Percentiles rank a stretch among this genome's conserved stretches.
These are phyloP conservation scores for Danaus chrysippus DNA, from an alignment of 2,888 invertebrate species.

Conservation along the genomic window DNA sequence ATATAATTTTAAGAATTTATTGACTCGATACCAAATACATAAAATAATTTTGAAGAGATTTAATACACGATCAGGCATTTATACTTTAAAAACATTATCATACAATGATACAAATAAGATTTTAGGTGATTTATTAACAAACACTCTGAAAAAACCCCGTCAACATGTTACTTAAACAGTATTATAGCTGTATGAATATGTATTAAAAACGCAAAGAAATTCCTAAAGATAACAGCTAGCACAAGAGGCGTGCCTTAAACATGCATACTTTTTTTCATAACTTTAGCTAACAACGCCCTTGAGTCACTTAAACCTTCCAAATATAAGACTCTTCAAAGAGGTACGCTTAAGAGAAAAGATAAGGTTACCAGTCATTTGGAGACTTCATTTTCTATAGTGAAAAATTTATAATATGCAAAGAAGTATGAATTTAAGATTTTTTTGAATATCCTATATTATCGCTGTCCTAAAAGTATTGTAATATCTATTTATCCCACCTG, in stretches of 20 bases:
- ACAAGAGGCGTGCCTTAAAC: too few species aligned
- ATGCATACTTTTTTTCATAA: neutral
- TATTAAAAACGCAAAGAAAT: neutral
- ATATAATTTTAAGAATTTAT: neutral
- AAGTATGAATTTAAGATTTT: too few species aligned
- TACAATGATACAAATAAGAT: neutral
- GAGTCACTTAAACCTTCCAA: neutral
- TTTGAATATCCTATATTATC: too few species aligned
- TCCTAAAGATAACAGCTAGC: too few species aligned
- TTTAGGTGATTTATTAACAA: neutral
- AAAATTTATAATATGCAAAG: too few species aligned
- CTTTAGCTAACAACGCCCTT: neutral
- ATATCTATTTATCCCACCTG: slow-evolving; percentile 53
- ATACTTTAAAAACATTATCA: neutral
- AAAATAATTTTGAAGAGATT: too few species aligned
- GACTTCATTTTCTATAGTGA: too few species aligned
- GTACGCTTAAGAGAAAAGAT: neutral
- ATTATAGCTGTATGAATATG: too few species aligned
- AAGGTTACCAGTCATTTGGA: too few species aligned
- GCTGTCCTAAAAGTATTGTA: neutral
- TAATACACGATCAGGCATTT: too few species aligned
- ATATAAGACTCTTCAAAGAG: neutral
- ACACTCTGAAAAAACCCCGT: neutral
- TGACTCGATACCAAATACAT: too few species aligned
- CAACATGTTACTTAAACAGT: too few species aligned